Percentiles rank a stretch among this genome's conserved stretches.
Conservation (phyloP, 2,888 invertebrate genomes). For the Xylocampa areola region DNA sequence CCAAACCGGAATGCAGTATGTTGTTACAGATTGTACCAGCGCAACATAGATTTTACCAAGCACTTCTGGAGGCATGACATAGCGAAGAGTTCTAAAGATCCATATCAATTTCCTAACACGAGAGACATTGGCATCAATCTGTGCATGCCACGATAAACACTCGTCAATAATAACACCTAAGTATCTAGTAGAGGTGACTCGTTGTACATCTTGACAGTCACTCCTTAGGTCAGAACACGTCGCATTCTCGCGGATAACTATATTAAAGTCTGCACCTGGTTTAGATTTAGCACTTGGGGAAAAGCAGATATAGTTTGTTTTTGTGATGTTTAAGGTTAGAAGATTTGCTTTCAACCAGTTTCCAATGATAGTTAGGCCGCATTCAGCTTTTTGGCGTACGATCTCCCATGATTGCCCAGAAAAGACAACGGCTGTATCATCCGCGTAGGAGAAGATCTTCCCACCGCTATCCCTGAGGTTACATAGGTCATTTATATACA, state of each 20-base stretch:
- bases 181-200: conserved; percentile 8
- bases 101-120: conserved; percentile 9
- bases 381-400: not conserved
- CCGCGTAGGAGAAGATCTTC: too few relatives aligned
- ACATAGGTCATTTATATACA: too few relatives aligned
- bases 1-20: conserved; percentile 13
- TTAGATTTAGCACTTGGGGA: conserved; percentile 5
- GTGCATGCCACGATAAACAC: conserved; percentile 8
- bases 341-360: conserved; percentile 10
- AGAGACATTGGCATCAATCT: conserved; percentile 1
- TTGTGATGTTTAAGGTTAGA: conserved; percentile 6
- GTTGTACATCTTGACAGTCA: conserved; percentile 9
- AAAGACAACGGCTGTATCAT: too few relatives aligned
- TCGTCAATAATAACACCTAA: conserved; percentile 11
- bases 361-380: not conserved
- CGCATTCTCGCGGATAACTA: conserved; percentile 3
- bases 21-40: conserved; percentile 9
- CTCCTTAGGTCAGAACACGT: not conserved
- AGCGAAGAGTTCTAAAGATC: conserved; percentile 9
- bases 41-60: conserved; percentile 5
- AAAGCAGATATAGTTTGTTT: conserved; percentile 10
- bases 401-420: conserved; percentile 1
- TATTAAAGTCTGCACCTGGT: conserved; percentile 6
- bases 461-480: too few relatives aligned
- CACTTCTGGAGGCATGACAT: conserved; percentile 2